Base-by-base conservation (phyloP, 1,140 invertebrate genomes). In the Antheraea pernyi region DNA sequence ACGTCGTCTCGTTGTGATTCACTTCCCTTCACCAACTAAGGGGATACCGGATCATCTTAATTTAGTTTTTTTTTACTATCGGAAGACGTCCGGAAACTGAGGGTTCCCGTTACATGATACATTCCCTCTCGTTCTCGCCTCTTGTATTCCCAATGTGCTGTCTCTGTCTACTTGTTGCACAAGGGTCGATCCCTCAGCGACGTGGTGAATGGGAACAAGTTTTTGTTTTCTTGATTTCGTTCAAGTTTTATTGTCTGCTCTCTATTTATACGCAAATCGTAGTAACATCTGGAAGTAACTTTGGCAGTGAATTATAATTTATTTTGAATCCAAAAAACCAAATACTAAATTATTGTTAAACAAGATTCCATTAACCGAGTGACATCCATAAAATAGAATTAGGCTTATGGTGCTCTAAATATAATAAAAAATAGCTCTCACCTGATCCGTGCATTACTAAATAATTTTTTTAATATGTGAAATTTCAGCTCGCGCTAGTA, bases 61-160 rank as follows among this genome's bases (percentile, higher is more conserved):
- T 16, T 37, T 37, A 63, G 36, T 76, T 74, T 62, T 73, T 75
- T 75, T 79, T 73, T 70, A 79, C 75, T 76, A 68, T 77, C 78
- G 78, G 80, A 86, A 84, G 80, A 81, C 74, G 73, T 69, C 83
- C 86, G 86, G 85, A 90, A 82, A 76, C 71, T 63, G 42, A 69
- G 77, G 81, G 81, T 74, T 81, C 80, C 87, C 85, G 85, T 89
- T 89, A 86, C 65, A 42, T 67, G 30, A 63, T 67, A 36, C 30
- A 46, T 68, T 63, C 48, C 67, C 19, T 87, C 87, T 75, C 78
- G 76, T 68, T 82, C 76, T 8, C 68, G 74, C 80, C 19, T 61
- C 58, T 69, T 19, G 16, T 46, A 39, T 62, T 61, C 59, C 58
- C 65, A 36, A 64, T 46, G 59, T 16, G 39, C 68, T 73, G 63